Evolutionary conservation across 37 sponge, comb jelly and placozoan species (phyloP), one percentile per base, ranked within the genome.

Genomic region (Axinella damicornis): DNA sequence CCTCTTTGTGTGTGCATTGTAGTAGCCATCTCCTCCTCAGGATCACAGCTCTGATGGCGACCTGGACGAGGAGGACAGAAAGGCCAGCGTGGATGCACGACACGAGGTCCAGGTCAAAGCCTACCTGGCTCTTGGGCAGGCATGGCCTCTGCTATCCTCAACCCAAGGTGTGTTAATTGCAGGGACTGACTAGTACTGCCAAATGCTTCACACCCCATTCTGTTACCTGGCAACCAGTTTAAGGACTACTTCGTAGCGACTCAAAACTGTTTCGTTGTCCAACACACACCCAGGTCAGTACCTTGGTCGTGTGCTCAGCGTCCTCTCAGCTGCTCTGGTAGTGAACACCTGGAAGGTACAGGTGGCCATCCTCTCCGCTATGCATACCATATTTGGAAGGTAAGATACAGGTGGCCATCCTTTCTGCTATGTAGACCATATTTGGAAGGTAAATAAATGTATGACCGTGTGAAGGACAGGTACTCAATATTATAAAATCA

Each of bases 331-430:
- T 41, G 52, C 85, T 39, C 22, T 84, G 30, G 41, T 67, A 11
- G 46, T 30, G 31, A 68, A 71, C 40, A 71, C 75, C 46, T 89
- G 90, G 90, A 83, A 77, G 61, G 37, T 84, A 1, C 90, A 89
- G 58, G 57, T 89, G 54, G 90, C 90, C 58, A 78, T 89, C 17
- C 38, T 83, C 56, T 57, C 65, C 37, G 36, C 85, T 25, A 38
- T 84, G 4, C 24, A 20, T 37, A 28, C 39, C 53, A 17, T 89
- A 1, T 84, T 74, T 54, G 53, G 19, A 18, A 78, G 62, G 90
- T 89, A 67, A 1, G 28, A 13, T 33, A 25, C 5, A 21, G 46
- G 46, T 46, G 4, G 46, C 46, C 46, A 46, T n/a, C n/a, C n/a
- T n/a, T n/a, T n/a, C n/a, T n/a, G n/a, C n/a, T n/a, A n/a, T n/a